phyloP scores from a whole-genome alignment of 2,113 vertebrate genomes.

The Hyperopisus bebe region DNA sequence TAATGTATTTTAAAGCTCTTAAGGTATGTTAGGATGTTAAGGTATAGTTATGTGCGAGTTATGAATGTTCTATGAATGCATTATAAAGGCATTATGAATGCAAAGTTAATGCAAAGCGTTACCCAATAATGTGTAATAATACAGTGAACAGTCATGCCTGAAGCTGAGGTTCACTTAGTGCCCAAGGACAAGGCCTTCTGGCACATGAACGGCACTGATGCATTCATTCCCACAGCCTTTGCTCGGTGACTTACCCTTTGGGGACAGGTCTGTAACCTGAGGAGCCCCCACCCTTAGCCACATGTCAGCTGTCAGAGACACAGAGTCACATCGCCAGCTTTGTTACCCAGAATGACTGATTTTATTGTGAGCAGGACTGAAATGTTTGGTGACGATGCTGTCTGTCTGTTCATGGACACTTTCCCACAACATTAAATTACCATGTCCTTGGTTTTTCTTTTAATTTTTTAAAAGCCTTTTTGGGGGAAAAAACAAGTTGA shows the following conservation, averaged over 20 bases:
- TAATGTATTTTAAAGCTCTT: background rate
- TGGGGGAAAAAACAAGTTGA: background rate
- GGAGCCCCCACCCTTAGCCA: slow-evolving; percentile 48
- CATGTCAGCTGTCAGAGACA: slow-evolving; percentile 12
- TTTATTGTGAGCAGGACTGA: background rate
- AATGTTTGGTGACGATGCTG: background rate
- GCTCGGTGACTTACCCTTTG: slow-evolving; percentile 32
- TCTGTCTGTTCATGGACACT: slow-evolving; percentile 2
- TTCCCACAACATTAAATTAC: background rate
- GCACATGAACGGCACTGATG: background rate
- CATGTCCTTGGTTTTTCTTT: background rate
- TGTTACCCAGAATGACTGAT: slow-evolving; percentile 19
- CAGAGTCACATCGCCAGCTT: slow-evolving; percentile 30
- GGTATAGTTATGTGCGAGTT: background rate
- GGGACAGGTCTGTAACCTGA: slow-evolving; percentile 48
- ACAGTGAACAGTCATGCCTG: background rate
- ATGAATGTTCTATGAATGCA: background rate
- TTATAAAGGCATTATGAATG: background rate
- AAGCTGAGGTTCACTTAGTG: background rate
- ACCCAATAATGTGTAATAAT: background rate
- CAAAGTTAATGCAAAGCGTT: background rate
- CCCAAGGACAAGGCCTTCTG: background rate
- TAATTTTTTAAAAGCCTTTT: background rate
- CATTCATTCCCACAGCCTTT: slow-evolving; percentile 22
- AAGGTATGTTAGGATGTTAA: background rate